Base-by-base conservation (phyloP, 2,888 invertebrate species). In the Norana najaformis region DNA sequence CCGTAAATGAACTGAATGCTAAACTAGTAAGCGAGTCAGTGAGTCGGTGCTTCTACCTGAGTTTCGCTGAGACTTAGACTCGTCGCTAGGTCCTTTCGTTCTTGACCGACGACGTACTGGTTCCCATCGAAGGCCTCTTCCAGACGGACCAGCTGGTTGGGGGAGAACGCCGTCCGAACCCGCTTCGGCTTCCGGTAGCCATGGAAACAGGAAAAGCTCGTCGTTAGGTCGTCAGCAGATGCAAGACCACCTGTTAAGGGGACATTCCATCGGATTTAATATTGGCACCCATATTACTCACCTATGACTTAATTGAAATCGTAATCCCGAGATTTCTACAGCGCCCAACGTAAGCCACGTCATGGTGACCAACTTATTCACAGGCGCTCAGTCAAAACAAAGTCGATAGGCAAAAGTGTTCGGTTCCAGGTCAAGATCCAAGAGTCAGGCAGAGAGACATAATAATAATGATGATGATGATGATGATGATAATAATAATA, bases 51-150 rank as follows among this genome's bases (percentile, higher is more conserved):
- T 5, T 8, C 3, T n/a, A 98, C 98, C 98, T 99, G 99, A 92
- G 99, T 99, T 96, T 99, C 99, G 91, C 98, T 98, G 93, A 99
- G 96, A 94, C 97, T 98, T 91, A 99, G 96, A 91, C 97, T 97
- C 94, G 98, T 97, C 14, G 99, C 99, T 93, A 99, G 96, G 95
- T 98, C 98, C 95, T 99, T 99, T 94, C 99, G 96, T 95, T 99
- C 99, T 53, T 98, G 98, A 0, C 99, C 99, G 39, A 99, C 99
- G 89, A 99, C 99, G 95, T 99, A 99, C 95, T 99, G 99, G 95
- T 99, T 99, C 95, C 98, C 98, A 96, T 99, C 99, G 95, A 99
- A 99, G 90, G 99, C 99, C 95, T 99, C 98, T 95, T 99, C 99
- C 95, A 99, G 95, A 95, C 98, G 98, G 92, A 99, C 96, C 92